Conservation (phyloP, 2,888 invertebrate genomes). For the Lithophane semibrunnea region DNA sequence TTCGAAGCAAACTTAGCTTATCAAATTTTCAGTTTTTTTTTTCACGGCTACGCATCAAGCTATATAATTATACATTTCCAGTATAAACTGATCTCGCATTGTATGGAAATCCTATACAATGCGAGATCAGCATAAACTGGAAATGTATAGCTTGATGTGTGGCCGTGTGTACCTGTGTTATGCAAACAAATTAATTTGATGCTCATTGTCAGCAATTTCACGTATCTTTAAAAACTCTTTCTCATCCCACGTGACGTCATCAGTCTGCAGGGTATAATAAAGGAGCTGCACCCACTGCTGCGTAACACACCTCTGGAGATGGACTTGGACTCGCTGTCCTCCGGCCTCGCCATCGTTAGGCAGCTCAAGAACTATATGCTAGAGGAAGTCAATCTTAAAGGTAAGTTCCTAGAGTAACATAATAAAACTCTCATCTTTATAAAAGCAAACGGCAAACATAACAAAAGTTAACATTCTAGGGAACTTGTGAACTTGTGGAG, state of each 20-base stretch:
- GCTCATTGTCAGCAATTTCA: neutral
- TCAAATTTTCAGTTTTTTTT: too few relatives aligned
- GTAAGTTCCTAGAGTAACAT: slow-evolving; percentile 71
- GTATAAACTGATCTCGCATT: too few relatives aligned
- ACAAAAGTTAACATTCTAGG: too few relatives aligned
- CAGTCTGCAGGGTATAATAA: slow-evolving; percentile 86
- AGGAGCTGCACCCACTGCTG: slow-evolving; percentile 85
- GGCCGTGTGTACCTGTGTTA: neutral
- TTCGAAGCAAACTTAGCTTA: neutral
- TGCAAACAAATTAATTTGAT: too few relatives aligned
- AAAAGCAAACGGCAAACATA: too few relatives aligned
- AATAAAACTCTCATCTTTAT: neutral
- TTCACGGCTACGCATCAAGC: neutral
- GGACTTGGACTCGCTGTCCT: slow-evolving; percentile 82
- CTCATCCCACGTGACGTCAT: slow-evolving; percentile 37
- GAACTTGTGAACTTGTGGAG: too few relatives aligned
- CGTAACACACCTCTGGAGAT: slow-evolving; percentile 74
- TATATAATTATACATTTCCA: too few relatives aligned
- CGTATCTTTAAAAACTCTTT: neutral
- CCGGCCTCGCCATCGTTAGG: slow-evolving; percentile 82
- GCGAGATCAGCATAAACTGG: too few relatives aligned
- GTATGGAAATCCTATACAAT: too few relatives aligned
- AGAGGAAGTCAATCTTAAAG: slow-evolving; percentile 84
- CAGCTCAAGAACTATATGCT: slow-evolving; percentile 85
- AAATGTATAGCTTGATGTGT: too few relatives aligned